These are phyloP conservation scores for Tinea semifulvella DNA, from an alignment of 2,888 invertebrate species.

Conservation along the genomic window DNA sequence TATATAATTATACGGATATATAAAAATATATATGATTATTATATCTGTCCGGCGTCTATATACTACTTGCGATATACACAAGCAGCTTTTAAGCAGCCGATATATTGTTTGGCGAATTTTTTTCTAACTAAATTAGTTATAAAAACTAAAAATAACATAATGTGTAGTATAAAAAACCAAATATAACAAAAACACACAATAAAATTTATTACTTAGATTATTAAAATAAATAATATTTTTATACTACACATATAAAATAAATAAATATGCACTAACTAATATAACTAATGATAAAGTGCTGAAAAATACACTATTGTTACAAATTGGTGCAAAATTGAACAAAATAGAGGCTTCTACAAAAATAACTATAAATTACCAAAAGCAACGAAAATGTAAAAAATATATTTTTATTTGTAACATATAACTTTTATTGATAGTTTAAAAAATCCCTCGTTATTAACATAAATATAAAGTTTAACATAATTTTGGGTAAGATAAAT, in stretches of 20 bases:
- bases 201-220: background rate
- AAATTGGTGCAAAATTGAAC: conserved; percentile 7
- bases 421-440: too few species aligned
- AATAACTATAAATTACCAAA: too few species aligned
- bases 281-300: background rate
- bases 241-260: conserved; percentile 5
- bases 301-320: conserved; percentile 4
- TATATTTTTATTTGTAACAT: too few species aligned
- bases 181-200: background rate
- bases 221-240: background rate
- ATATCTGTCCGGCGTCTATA: conserved; percentile 2
- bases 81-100: background rate
- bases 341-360: too few species aligned
- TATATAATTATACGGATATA: conserved; percentile 7
- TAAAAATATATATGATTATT: background rate
- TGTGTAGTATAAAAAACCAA: background rate
- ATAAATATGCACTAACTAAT: conserved; percentile 7
- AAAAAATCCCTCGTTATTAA: too few species aligned
- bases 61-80: conserved; percentile 1
- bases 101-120: background rate
- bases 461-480: too few species aligned
- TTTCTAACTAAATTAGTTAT: conserved; percentile 1
- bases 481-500: too few species aligned
- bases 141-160: background rate
- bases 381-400: too few species aligned